Base-by-base conservation (phyloP, 2,888 invertebrate species). In the Andrena chrysosceles region DNA sequence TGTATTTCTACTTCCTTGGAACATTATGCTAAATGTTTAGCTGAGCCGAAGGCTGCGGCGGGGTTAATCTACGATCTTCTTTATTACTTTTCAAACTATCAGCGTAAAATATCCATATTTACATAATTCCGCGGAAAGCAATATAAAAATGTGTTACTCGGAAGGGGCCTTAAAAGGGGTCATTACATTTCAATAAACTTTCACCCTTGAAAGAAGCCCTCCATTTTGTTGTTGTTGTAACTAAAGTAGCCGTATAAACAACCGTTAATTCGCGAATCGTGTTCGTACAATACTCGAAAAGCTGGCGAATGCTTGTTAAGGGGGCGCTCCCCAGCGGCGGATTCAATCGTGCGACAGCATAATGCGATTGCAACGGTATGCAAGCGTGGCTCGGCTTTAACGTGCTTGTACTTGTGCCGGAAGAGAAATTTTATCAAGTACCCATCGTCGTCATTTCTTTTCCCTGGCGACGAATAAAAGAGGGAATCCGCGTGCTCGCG, bases 351-450 rank as follows among this genome's bases (percentile, higher is more conserved):
- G 69, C 70, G 78, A 72, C 72, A 71, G 75, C 63, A 72, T 80
- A 83, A 83, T 76, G 75, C 80, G 71, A 68, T 60, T 75, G 79
- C 67, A 72, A 76, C 75, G 68, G 75, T 72, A 64, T 64, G 72
- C 68, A 13, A 60, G 66, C 79, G 13, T 62, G 70, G 71, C 62
- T 70, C 56, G 48, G 78, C 20, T 64, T 81, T 78, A 81, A 74
- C 74, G 60, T 35, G 73, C 69, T 56, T 77, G 83, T 77, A 73
- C 73, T 54, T 33, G 31, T 81, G 76, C 73, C 81, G 77, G 73
- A 83, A 77, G 81, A 77, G 77, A 81, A 83, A 77, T 76, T 81
- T 81, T 70, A 77, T 77, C 81, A 73, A 70, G 81, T 66, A 76
- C 76, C 64, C 64, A 72, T 80, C 74, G 75, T 49, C 62, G 74